These are phyloP conservation scores for Pampusana beccarii DNA, from an alignment of 2,113 vertebrate species.

Conservation along the genomic window DNA sequence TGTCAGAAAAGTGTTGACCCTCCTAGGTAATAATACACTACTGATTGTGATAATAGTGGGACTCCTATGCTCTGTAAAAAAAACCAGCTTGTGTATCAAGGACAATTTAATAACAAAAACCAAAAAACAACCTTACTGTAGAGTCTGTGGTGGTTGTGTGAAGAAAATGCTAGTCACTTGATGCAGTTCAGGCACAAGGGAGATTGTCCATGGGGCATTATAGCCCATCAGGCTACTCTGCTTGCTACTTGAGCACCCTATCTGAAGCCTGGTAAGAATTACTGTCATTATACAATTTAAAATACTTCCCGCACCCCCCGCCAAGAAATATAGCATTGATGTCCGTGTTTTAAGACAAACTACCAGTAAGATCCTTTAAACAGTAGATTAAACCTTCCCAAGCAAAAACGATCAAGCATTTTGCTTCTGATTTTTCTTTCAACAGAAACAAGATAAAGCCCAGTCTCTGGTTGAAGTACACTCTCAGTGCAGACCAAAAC, in stretches of 20 bases:
- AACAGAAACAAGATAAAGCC: not conserved
- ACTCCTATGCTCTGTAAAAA: not conserved
- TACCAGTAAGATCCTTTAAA: not conserved
- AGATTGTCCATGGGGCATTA: not conserved
- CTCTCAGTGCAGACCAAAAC: not conserved
- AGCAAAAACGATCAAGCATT: not conserved
- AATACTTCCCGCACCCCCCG: not conserved
- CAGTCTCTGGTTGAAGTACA: not conserved
- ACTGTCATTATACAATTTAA: not conserved
- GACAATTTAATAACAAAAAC: not conserved
- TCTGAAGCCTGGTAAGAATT: not conserved
- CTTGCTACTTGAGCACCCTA: not conserved
- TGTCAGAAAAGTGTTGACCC: conserved; percentile 33
- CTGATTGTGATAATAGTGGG: conserved; percentile 8
- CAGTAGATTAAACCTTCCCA: not conserved
- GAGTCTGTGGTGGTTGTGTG: not conserved
- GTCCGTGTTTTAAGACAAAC: not conserved
- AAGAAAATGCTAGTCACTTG: not conserved
- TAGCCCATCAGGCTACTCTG: not conserved
- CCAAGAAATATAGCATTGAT: not conserved
- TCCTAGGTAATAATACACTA: conserved; percentile 6
- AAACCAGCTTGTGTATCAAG: not conserved
- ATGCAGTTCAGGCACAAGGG: not conserved
- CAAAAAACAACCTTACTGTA: not conserved
- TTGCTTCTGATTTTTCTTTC: not conserved